Evolutionary conservation across 2,113 vertebrate genomes (phyloP), one percentile per base, ranked within the genome.

Genomic region (Pavo muticus): DNA sequence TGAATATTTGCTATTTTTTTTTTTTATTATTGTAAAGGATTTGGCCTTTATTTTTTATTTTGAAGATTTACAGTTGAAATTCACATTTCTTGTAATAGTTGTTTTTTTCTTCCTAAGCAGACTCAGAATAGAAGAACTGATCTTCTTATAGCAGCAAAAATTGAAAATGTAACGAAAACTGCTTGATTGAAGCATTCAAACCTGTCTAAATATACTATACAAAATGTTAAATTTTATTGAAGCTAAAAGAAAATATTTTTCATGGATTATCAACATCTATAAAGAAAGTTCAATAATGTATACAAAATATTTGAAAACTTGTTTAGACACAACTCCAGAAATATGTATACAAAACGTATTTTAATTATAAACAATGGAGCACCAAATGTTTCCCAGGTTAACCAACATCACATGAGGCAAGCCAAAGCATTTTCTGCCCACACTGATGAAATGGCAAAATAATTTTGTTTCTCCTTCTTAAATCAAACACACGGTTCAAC

Each of bases 401-500:
- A 77, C 39, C 30, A 81, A 57, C 47, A 57, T 71, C 40, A 84
- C 1, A 1, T 67, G 44, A 83, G 42, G 13, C 39, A 68, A 95
- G 52, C 21, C 76, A 88, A 96, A 96, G 80, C 4, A 60, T 86
- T 90, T 94, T 93, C 79, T 90, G 35, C 29, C 60, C 50, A 50
- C 42, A 39, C 48, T 88, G 76, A 91, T 93, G 76, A 91, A 93
- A 95, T 60, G 3, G 47, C 32, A 84, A 90, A 90, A 32, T 88
- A 96, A 93, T 94, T 90, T 90, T 88, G 11, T 93, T 95, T 79
- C 79, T 65, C 18, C 30, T 90, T 77, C 64, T 88, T 81, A 90
- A 93, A 91, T 75, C 57, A 91, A 91, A 85, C 52, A 81, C 39
- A 57, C 11, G 69, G 81, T 95, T 95, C 85, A 84, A 95, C 30